Percentiles rank a stretch among this genome's conserved stretches.
These are phyloP conservation scores for Stegastes partitus DNA, from an alignment of 2,113 vertebrate species.

Conservation along the genomic window DNA sequence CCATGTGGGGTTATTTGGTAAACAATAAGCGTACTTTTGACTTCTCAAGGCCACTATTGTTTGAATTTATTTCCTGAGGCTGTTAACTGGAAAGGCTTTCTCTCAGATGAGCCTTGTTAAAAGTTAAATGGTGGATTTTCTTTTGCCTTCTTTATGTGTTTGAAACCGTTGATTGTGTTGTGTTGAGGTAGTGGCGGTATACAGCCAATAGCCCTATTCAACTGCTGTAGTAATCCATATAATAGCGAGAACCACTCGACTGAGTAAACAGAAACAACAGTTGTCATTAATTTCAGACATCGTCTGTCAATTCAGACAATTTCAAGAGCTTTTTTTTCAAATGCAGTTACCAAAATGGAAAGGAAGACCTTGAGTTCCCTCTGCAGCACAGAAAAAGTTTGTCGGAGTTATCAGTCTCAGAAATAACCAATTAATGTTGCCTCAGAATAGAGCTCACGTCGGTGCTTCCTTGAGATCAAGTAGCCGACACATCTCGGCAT, in stretches of 20 bases:
- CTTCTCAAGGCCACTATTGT: neutral
- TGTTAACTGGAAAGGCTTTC: no score
- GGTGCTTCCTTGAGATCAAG: neutral
- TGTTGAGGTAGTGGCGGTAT: no score
- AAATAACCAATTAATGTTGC: neutral
- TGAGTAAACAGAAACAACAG: neutral
- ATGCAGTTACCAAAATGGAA: neutral
- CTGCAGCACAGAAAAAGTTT: neutral
- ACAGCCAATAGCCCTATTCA: no score
- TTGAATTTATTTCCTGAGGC: no score
- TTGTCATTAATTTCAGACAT: neutral
- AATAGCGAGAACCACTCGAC: no score
- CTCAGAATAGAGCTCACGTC: neutral
- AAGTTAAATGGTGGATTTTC: no score
- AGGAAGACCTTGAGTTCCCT: neutral
- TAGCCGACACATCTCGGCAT: neutral
- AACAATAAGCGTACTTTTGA: neutral
- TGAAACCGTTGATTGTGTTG: no score
- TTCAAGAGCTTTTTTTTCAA: neutral
- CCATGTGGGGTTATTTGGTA: neutral
- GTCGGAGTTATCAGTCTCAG: neutral
- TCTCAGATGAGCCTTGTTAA: no score
- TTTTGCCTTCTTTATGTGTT: no score
- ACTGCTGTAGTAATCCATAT: no score
- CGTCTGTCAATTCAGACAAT: neutral